Evolutionary conservation across 92 coral and sea anemone species (phyloP), one percentile per base, ranked within the genome.

Genomic region (Anthopleura xanthogrammica): DNA sequence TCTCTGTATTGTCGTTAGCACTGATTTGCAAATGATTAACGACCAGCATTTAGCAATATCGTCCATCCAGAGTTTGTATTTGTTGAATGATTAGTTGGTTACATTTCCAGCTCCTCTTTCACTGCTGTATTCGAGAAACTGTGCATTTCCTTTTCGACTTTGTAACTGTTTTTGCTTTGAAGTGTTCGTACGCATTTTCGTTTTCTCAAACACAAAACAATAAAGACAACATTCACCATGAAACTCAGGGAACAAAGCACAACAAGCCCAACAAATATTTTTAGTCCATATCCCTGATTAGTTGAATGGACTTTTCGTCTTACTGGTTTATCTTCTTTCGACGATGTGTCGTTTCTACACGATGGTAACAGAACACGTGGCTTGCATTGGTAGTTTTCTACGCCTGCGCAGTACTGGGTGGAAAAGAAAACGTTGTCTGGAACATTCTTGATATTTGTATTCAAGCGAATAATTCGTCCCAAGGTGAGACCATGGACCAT

Each of bases 371-470:
- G 64, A 11, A 14, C 83, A 79, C 79, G 87, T 12, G 89, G 88
- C 41, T 87, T 57, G 79, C 98, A 95, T 77, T 90, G 93, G 42
- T 85, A 80, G 72, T 89, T 76, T 29, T 81, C 65, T 52, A 90
- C 94, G 56, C 86, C 87, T 79, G 85, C 81, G 87, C 98, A 95
- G 84, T 89, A 86, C 29, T 80, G 85, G 3, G 92, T 78, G 3
- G 98, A 91, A 79, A 87, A 95, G 80, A 95, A 95, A 39, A 93
- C 92, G 80, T 89, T 79, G 12, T 92, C 92, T 23, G 95, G 95
- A 8, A 90, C 92, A 76, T 70, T 87, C 54, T 86, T 91, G 89
- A 85, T 89, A 17, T 86, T 90, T 0, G 94, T 91, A 81, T 95
- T 95, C 60, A 89, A 88, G 55, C 95, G 93, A 64, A 95, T 93